A percentile compares a stretch with the other conserved stretches of the same genome.
phyloP scores from a whole-genome alignment of 2,797 vertebrate genomes.

The Petrocephalus sullivani region DNA sequence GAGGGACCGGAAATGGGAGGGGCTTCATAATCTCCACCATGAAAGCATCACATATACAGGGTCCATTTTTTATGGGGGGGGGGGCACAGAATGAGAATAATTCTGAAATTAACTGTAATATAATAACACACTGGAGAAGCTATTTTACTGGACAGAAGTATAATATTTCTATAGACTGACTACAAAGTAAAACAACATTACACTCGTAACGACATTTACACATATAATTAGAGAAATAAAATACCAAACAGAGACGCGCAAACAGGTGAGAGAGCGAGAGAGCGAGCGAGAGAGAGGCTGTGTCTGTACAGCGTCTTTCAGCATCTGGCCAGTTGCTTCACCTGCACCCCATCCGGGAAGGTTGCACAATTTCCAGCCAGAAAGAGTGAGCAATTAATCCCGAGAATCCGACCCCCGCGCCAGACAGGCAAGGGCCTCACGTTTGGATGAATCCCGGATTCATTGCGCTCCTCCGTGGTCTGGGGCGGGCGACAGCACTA shows the following conservation, averaged over 20 bases:
- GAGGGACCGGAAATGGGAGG: background rate
- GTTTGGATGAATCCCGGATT: background rate
- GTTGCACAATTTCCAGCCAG: background rate
- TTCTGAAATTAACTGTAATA: background rate
- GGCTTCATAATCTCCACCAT: background rate
- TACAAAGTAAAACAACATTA: background rate
- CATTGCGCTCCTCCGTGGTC: background rate
- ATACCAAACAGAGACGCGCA: background rate
- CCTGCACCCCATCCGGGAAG: background rate
- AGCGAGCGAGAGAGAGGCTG: background rate
- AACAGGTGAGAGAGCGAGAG: background rate
- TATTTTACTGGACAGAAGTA: background rate
- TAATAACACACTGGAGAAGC: background rate
- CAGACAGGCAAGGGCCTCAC: background rate
- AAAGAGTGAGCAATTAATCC: background rate
- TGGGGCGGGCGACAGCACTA: background rate
- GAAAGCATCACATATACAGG: background rate
- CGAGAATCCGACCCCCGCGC: background rate
- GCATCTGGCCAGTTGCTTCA: background rate
- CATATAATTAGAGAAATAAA: too few species aligned
- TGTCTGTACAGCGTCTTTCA: background rate
- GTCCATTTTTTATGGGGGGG: background rate
- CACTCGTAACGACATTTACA: background rate
- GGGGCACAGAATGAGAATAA: background rate
- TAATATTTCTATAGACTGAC: background rate